Evolutionary conservation across 1,140 invertebrate species (phyloP), one percentile per base, ranked within the genome.

Genomic region (Orchestia grillus): DNA sequence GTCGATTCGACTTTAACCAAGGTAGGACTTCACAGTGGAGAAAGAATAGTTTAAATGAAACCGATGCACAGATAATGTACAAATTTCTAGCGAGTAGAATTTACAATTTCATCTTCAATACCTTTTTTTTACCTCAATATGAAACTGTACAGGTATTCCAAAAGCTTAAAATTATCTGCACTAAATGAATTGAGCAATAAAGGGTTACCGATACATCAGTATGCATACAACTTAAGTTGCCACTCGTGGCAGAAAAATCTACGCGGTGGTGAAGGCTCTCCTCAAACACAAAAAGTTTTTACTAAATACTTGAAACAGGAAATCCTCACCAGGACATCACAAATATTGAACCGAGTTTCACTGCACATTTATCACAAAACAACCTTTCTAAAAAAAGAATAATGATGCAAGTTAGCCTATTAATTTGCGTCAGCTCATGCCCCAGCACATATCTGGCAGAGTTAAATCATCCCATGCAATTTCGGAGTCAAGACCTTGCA

Each of bases 381-480:
- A 90, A 28, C 42, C 11, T 16, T 41, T 44, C 0, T 90, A 16
- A 90, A 90, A 90, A 44, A 90, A 90, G 41, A 23, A 43, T 42
- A 90, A 90, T 28, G n/a, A 16, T 90, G 43, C 88, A 42, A 94
- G 43, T 44, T 94, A 94, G 92, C 36, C 92, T 11, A 94, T 94
- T 45, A 94, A 45, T 94, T 94, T 94, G 43, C 40, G 92, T 94
- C 92, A 94, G 92, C 92, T 94, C 92, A 94, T 94, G 40, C 92
- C 44, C 92, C 92, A 94, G 40, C 92, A 94, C 44, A 94, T 94
- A 94, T 94, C 92, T 47, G 92, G 92, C 19, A 94, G 92, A 40
- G 92, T 94, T 94, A 94, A 94, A 94, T 94, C 92, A 94, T 94
- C 92, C 92, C 92, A 94, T 19, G 92, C 92, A 1, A 94, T 94